phyloP scores from a whole-genome alignment of 2,888 invertebrate genomes.

The Pelosia muscerda region DNA sequence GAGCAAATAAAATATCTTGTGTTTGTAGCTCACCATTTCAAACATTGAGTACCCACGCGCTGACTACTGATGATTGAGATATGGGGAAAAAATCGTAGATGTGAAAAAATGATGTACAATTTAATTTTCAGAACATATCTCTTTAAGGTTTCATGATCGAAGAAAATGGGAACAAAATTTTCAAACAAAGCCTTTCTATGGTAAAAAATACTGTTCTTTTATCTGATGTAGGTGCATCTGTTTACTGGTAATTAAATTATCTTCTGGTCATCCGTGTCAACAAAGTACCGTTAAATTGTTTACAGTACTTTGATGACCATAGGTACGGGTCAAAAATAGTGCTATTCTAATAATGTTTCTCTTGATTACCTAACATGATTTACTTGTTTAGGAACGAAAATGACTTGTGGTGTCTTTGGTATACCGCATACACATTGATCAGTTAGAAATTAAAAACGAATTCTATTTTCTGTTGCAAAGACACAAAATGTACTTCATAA shows the following conservation, averaged over 20 bases:
- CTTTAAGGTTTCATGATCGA: neutral
- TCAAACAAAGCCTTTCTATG: neutral
- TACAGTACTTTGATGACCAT: too few relatives aligned
- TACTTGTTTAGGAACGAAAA: too few relatives aligned
- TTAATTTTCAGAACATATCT: neutral
- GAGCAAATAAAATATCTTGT: conserved; percentile 43
- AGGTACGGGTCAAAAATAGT: neutral
- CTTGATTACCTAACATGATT: neutral
- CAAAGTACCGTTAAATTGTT: neutral
- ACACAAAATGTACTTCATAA: neutral
- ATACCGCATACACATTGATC: neutral
- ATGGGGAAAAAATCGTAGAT: conserved; percentile 27
- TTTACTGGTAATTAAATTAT: neutral
- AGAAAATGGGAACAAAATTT: neutral
- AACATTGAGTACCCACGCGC: conserved; percentile 39
- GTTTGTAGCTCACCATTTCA: conserved; percentile 28
- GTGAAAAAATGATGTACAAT: neutral
- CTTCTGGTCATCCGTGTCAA: neutral
- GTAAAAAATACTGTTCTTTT: neutral
- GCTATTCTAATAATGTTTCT: neutral
- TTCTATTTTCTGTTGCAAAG: neutral
- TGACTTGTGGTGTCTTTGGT: too few relatives aligned
- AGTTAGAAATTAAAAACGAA: neutral
- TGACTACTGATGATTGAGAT: conserved; percentile 37
- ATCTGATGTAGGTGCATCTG: neutral